These are phyloP conservation scores for Manacus vitellinus DNA, from an alignment of 2,113 vertebrate genomes.

Conservation along the genomic window DNA sequence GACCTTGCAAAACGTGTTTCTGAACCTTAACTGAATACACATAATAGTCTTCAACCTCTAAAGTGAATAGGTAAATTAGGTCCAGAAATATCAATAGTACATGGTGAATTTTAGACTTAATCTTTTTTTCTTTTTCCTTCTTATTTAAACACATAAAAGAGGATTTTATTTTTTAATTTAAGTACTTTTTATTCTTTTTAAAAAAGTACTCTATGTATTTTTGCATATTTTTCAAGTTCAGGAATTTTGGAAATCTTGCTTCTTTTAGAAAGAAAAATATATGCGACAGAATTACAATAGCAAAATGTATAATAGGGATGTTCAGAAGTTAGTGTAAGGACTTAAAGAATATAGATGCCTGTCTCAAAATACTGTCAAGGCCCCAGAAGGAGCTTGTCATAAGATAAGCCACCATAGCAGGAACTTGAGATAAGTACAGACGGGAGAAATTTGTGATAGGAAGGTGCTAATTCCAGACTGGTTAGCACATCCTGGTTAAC, in stretches of 20 bases:
- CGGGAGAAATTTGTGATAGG: no score
- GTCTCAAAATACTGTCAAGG: not conserved
- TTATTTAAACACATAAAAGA: not conserved
- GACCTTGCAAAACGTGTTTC: not conserved
- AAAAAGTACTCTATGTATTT: not conserved
- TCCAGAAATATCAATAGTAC: not conserved
- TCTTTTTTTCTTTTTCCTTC: not conserved
- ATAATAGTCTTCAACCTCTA: not conserved
- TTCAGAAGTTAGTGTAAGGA: not conserved
- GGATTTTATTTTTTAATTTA: not conserved
- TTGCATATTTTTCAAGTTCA: not conserved
- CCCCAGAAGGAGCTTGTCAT: not conserved
- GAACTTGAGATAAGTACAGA: not conserved
- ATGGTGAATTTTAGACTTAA: not conserved
- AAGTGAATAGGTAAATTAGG: not conserved
- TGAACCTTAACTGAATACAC: not conserved
- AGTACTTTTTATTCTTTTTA: not conserved
- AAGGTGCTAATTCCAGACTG: not conserved
- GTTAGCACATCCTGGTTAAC: not conserved
- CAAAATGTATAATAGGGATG: not conserved
- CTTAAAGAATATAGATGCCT: no score
- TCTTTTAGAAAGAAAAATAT: not conserved
- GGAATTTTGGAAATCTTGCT: not conserved
- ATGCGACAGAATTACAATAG: rapidly evolving
- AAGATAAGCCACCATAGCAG: not conserved